Base-by-base conservation (phyloP, 2,888 invertebrate species). In the Caenorhabditis afra region DNA sequence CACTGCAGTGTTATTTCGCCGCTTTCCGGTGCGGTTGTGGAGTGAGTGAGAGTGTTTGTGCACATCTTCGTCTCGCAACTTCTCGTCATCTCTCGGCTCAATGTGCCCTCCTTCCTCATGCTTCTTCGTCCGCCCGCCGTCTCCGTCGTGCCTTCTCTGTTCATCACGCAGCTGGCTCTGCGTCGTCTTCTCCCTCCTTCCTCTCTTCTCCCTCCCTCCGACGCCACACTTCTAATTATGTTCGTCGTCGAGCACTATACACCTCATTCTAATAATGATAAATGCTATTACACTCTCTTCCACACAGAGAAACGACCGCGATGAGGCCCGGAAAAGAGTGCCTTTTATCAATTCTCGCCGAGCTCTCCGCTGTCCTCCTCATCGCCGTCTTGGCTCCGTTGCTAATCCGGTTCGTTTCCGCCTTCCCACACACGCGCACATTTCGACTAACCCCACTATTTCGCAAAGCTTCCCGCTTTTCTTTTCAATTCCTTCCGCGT, bases 381-480 rank as follows among this genome's bases (percentile, higher is more conserved):
- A 39, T 74, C 47, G 74, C 74, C 16, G 58, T 53, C n/a, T 37
- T 58, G 23, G 39, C 66, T 16, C 74, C 74, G 23, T 61, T 66
- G 44, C 53, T 74, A 59, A 74, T 66, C 66, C 74, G 74, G 74
- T 74, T 66, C 65, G 74, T 74, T 61, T 39, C 47, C 20, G n/a
- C 23, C 35, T 37, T 41, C 52, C 20, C 44, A 20, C 23, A 49
- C 37, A 61, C 35, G 22, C 61, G 37, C 53, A 14, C n/a, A n/a
- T n/a, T n/a, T n/a, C n/a, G n/a, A n/a, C n/a, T n/a, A n/a, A n/a
- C n/a, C n/a, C n/a, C n/a, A n/a, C n/a, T n/a, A n/a, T n/a, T n/a
- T n/a, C n/a, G n/a, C n/a, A n/a, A 14, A 41, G n/a, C 20, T 23
- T 52, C 16, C 39, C 29, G 7, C 29, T 29, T 29, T 29, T 29